These are phyloP conservation scores for Mus minutoides DNA, from an alignment of 2,797 vertebrate genomes.

Conservation along the genomic window DNA sequence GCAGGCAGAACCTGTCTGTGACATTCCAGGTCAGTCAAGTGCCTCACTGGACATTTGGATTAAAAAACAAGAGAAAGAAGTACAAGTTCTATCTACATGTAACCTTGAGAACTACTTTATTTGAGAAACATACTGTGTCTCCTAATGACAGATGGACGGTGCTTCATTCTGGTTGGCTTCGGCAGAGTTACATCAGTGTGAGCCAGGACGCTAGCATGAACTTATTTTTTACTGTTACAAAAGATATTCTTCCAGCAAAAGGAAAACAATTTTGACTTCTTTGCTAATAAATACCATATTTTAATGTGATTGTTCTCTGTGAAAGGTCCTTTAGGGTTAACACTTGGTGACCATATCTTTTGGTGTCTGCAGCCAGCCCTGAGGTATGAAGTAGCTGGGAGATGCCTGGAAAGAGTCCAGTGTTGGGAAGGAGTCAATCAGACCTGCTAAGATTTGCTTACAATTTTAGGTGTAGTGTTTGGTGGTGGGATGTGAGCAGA, in stretches of 20 bases:
- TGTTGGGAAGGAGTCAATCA: not conserved
- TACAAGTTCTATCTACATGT: not conserved
- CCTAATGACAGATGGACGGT: not conserved
- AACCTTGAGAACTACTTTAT: not conserved
- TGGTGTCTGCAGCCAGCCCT: not conserved
- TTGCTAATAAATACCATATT: not conserved
- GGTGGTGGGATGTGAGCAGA: not conserved
- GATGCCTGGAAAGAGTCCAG: not conserved
- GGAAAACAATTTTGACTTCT: not conserved
- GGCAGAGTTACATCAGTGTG: not conserved
- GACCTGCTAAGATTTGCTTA: not conserved
- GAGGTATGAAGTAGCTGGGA: not conserved
- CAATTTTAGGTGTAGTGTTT: not conserved
- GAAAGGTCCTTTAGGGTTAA: not conserved
- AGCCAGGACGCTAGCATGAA: not conserved
- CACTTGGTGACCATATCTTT: not conserved
- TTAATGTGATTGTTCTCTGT: not conserved
- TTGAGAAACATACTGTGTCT: not conserved
- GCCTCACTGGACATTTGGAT: not conserved
- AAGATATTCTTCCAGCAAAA: not conserved
- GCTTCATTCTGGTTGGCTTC: not conserved
- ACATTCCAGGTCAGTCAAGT: not conserved
- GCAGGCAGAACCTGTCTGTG: not conserved
- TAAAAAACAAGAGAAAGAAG: not conserved
- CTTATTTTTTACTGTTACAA: not conserved